Evolutionary conservation across 2,113 vertebrate species (phyloP).

Genomic region (Apistogramma diplotaenia): DNA sequence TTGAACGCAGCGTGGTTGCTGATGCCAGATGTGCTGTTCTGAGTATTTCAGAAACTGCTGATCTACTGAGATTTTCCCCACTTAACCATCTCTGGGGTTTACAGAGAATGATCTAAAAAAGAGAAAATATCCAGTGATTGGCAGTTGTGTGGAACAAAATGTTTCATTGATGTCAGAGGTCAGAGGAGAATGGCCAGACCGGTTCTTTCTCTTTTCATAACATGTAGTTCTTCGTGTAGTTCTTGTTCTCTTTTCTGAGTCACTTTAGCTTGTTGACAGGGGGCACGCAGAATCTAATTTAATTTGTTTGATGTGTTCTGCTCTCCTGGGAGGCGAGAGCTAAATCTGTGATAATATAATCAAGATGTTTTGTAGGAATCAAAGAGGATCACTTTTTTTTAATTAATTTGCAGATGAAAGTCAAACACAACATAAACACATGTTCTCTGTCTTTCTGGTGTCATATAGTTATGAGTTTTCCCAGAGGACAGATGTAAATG

Average conservation of each 20-base stretch:
- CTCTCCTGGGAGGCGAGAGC: slow-evolving; percentile 31
- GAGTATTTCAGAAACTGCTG: background rate
- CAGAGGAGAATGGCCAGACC: background rate
- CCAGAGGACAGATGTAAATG: slow-evolving; percentile 1
- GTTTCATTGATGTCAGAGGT: background rate
- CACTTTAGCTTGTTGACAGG: slow-evolving; percentile 19
- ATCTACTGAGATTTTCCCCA: background rate
- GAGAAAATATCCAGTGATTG: background rate
- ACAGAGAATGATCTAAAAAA: background rate
- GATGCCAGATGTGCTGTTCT: background rate
- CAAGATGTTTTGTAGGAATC: slow-evolving; percentile 36
- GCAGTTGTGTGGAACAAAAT: background rate
- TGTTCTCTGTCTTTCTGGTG: background rate
- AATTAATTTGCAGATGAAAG: slow-evolving; percentile 40
- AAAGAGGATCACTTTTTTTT: slow-evolving; percentile 36
- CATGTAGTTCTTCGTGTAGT: background rate
- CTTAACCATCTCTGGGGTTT: background rate
- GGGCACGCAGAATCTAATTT: slow-evolving; percentile 6
- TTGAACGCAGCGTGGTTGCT: background rate
- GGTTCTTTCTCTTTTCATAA: background rate
- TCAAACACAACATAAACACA: background rate
- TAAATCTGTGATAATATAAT: slow-evolving; percentile 42
- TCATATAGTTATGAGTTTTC: background rate
- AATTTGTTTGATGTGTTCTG: slow-evolving; percentile 40
- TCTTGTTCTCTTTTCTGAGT: background rate